Conservation (phyloP, 2,888 invertebrate species). For the Melanostoma scalare region DNA sequence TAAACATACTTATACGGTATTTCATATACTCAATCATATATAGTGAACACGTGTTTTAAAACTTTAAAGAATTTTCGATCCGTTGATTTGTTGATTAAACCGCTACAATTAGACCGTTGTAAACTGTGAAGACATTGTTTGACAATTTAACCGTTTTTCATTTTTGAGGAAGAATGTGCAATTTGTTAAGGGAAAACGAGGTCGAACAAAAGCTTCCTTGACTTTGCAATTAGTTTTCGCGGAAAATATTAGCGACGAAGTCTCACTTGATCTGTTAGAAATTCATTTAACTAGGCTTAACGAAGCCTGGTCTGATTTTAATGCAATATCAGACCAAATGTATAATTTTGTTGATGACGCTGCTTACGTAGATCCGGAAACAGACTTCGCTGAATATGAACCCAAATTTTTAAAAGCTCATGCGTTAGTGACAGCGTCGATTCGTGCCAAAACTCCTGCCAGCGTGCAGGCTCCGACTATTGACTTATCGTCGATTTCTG, state of each 20-base stretch:
- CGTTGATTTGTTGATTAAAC: too few relatives aligned
- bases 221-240: neutral
- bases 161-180: neutral
- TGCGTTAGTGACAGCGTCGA: neutral
- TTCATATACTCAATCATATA: too few relatives aligned
- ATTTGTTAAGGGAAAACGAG: constrained; percentile 8
- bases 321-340: neutral
- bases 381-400: neutral
- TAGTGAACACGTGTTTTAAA: too few relatives aligned
- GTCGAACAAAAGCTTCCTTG: neutral
- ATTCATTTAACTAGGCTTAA: constrained; percentile 1
- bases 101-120: too few relatives aligned
- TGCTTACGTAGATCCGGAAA: neutral
- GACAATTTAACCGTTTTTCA: too few relatives aligned
- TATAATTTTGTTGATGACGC: neutral
- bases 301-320: neutral
- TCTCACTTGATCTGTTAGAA: neutral
- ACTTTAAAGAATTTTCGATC: too few relatives aligned
- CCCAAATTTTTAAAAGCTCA: neutral
- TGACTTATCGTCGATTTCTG: neutral
- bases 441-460: neutral
- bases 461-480: neutral
- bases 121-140: too few relatives aligned
- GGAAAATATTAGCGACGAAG: neutral
- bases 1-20: too few relatives aligned